These are phyloP conservation scores for Periplaneta americana DNA, from an alignment of 1,140 invertebrate genomes.

Conservation along the genomic window DNA sequence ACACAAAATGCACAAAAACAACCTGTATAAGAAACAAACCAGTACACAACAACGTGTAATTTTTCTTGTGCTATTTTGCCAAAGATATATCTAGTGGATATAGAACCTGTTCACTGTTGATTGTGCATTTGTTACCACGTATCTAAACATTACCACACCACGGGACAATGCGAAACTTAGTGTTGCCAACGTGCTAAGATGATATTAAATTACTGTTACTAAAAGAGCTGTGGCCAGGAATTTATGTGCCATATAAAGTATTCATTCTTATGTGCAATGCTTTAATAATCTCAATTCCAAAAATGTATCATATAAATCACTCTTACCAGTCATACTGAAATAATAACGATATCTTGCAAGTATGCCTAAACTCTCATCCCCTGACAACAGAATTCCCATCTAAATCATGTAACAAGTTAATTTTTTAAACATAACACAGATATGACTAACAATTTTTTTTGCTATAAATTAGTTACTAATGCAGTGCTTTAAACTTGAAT, in stretches of 20 bases:
- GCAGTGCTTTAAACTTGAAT: not conserved
- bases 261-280: too few species aligned
- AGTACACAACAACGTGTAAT: not conserved
- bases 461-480: not conserved
- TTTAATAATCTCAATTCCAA: too few species aligned
- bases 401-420: not conserved
- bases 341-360: not conserved
- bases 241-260: too few species aligned
- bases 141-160: not conserved
- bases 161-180: not conserved
- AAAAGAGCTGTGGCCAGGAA: not conserved
- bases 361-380: not conserved
- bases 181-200: not conserved
- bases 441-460: not conserved
- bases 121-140: not conserved
- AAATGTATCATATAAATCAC: too few species aligned
- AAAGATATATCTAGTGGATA: not conserved
- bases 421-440: too few species aligned
- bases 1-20: not conserved
- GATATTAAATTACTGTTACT: not conserved
- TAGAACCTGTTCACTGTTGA: not conserved
- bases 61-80: not conserved
- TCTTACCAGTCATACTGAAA: too few species aligned
- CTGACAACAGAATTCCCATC: not conserved
- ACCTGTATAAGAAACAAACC: not conserved